Evolutionary conservation across 2,888 invertebrate species (phyloP), one percentile per base, ranked within the genome.

Genomic region (Herminia tarsipennalis): DNA sequence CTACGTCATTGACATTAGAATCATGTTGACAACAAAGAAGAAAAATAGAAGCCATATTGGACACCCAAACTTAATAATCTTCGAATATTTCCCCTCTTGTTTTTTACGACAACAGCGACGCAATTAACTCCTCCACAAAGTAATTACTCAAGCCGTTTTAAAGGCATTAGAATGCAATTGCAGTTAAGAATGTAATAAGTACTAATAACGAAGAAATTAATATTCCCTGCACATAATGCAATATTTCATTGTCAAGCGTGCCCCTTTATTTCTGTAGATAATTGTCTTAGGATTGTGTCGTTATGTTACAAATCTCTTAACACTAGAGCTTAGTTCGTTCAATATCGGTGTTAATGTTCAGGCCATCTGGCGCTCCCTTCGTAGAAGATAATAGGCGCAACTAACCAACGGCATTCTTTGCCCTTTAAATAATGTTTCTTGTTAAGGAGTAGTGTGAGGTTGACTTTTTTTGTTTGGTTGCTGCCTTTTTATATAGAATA

Each of bases 311-410:
- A 68, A 67, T 66, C 69, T 65, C 37, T 50, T 61, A 63, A 66
- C 50, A 60, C 58, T 58, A 54, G 54, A 42, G 35, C 53, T 63
- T 42, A 47, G 64, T 61, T 55, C 43, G 59, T 62, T 63, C 72
- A 74, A 78, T 82, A 81, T 77, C 63, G 56, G 66, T 67, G 75
- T 71, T 85, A 86, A 86, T 85, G 81, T 70, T 53, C 40, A 32
- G 32, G 34, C 68, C 86, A 87, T 82, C 80, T 86, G 86, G 65
- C 73, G 66, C 66, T 61, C 66, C 58, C 48, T 54, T 36, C 48
- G 38, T 22, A 37, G 65, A 61, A 66, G 78, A 78, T 84, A 82
- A 83, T 85, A 71, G 70, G 72, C 78, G 77, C 60, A 69, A 79
- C 84, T 82, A 86, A 84, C 76, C 66, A 61, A 52, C 52, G 50